These are phyloP conservation scores for Clarias magur DNA, from an alignment of 2,113 vertebrate genomes.

Conservation along the genomic window DNA sequence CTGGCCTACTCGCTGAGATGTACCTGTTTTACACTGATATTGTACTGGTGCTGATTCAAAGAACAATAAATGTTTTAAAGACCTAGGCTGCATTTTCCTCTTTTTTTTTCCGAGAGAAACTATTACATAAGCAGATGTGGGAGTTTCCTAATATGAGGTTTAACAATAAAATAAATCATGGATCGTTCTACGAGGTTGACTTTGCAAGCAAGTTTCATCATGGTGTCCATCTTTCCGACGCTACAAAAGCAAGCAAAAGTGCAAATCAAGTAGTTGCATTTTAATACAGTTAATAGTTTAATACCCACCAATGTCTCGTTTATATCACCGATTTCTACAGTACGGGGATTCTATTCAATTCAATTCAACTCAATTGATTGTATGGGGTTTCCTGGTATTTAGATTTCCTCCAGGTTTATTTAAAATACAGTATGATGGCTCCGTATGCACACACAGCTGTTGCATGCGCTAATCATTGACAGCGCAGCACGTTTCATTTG, in stretches of 20 bases:
- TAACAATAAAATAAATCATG: not conserved
- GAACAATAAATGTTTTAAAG: not conserved
- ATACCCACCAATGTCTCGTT: not conserved
- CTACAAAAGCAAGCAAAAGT: not conserved
- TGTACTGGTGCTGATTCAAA: not conserved
- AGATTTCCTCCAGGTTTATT: not conserved
- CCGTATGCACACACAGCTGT: constrained; percentile 1
- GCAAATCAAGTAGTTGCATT: not conserved
- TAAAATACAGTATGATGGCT: not conserved
- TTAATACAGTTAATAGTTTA: not conserved
- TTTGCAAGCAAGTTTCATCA: not conserved
- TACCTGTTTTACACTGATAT: not conserved
- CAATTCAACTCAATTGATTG: too few relatives aligned
- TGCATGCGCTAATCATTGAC: not conserved
- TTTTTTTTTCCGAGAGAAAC: not conserved
- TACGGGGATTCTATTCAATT: not conserved
- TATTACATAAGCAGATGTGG: not conserved
- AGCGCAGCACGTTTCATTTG: not conserved
- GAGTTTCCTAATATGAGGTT: not conserved
- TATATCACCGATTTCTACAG: not conserved
- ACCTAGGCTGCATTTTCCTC: not conserved
- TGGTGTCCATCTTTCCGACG: not conserved
- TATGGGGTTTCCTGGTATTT: not conserved
- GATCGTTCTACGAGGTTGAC: not conserved
- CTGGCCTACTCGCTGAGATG: not conserved